Conservation (phyloP, 2,888 invertebrate genomes). For the Lamellibrachia columna region DNA sequence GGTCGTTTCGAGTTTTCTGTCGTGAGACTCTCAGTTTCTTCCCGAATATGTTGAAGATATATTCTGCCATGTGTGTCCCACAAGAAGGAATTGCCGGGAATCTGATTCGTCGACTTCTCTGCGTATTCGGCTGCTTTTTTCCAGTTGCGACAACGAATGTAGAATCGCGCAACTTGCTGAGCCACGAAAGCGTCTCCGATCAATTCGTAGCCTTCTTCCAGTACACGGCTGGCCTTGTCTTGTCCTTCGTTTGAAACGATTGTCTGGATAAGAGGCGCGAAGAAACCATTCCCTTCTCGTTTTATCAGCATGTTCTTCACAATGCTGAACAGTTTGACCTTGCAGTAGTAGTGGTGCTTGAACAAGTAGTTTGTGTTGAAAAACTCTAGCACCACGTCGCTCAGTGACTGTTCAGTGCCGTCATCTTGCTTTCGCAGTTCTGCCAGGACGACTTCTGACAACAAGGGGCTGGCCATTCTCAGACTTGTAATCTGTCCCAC, state of each 20-base stretch:
- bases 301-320: slow-evolving; percentile 26
- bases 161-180: slow-evolving; percentile 25
- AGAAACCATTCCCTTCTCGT: slow-evolving; percentile 19
- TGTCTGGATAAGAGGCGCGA: slow-evolving; percentile 23
- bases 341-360: background rate
- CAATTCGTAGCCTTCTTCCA: background rate
- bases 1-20: slow-evolving; percentile 34
- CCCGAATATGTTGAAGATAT: slow-evolving; percentile 40
- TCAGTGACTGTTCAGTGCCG: background rate
- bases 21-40: slow-evolving; percentile 34
- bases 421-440: background rate
- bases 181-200: slow-evolving; percentile 17
- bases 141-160: slow-evolving; percentile 27
- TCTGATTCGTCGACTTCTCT: slow-evolving; percentile 24
- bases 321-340: slow-evolving; percentile 22
- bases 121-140: slow-evolving; percentile 24
- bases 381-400: slow-evolving; percentile 29
- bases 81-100: slow-evolving; percentile 43
- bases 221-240: background rate
- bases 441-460: slow-evolving; percentile 20
- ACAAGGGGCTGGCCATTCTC: slow-evolving; percentile 22
- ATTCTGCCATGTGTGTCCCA: slow-evolving; percentile 51
- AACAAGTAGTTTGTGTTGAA: slow-evolving; percentile 21
- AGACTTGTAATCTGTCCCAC: slow-evolving; percentile 22
- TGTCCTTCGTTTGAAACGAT: slow-evolving; percentile 6